Evolutionary conservation across 2,888 invertebrate species (phyloP).

Genomic region (Elegia similella): DNA sequence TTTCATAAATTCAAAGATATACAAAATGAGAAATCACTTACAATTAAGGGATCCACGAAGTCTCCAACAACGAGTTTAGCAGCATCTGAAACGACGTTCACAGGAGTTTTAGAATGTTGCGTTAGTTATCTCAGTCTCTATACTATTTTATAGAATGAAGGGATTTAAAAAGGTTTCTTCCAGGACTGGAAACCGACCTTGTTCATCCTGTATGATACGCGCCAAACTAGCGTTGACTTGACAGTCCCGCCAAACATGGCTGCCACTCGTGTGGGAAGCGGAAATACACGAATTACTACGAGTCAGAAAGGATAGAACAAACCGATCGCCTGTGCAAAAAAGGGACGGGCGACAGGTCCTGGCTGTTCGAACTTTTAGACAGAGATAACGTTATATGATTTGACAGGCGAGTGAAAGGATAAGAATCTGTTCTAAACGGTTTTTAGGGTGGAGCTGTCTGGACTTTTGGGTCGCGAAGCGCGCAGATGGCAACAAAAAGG

Average conservation of each 20-base stretch:
- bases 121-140: not conserved
- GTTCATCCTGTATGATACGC: constrained; percentile 67
- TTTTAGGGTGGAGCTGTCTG: constrained; percentile 82
- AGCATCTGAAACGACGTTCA: constrained; percentile 48
- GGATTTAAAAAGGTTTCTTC: constrained; percentile 44
- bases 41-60: constrained; percentile 14
- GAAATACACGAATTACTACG: constrained; percentile 77
- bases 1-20: constrained; percentile 9
- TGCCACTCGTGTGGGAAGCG: constrained; percentile 76
- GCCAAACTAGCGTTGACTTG: constrained; percentile 79
- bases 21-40: constrained; percentile 21
- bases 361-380: constrained; percentile 64
- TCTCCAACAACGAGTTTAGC: constrained; percentile 1
- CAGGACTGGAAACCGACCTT: constrained; percentile 63
- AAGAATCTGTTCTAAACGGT: constrained; percentile 70
- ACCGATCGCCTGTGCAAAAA: constrained; percentile 63
- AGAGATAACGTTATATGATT: constrained; percentile 64
- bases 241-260: constrained; percentile 81
- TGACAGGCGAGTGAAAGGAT: constrained; percentile 67
- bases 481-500: constrained; percentile 80
- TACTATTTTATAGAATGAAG: not conserved
- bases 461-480: constrained; percentile 66
- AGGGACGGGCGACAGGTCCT: constrained; percentile 71
- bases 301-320: constrained; percentile 72
- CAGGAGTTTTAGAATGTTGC: constrained; percentile 33